phyloP scores from a whole-genome alignment of 2,888 invertebrate species.

The Petrolisthes manimaculis region DNA sequence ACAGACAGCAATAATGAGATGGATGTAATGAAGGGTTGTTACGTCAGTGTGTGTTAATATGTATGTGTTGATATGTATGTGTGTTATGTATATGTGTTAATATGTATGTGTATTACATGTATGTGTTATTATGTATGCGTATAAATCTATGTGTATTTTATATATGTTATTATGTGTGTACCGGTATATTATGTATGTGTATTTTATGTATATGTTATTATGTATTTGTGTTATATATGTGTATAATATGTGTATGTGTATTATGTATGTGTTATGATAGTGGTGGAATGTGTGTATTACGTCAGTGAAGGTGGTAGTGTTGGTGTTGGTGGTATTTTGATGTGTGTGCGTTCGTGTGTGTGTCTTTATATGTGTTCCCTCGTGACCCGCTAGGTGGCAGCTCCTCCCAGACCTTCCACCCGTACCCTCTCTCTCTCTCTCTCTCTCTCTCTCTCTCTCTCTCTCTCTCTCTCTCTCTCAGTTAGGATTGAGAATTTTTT shows the following conservation, averaged over 20 bases:
- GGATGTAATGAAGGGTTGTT: too few relatives aligned
- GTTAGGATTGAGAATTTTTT: neutral
- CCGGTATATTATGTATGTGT: too few relatives aligned
- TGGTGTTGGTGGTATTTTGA: conserved; percentile 3
- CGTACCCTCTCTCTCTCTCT: conserved; percentile 4
- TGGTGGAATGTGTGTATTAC: neutral
- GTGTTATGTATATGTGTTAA: too few relatives aligned
- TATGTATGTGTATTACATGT: too few relatives aligned
- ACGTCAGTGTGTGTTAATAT: too few relatives aligned
- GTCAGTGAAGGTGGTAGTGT: neutral
- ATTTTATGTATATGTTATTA: too few relatives aligned
- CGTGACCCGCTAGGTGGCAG: conserved; percentile 20
- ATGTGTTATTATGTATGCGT: too few relatives aligned
- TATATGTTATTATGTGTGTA: too few relatives aligned
- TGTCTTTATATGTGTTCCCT: neutral
- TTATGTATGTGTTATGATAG: neutral
- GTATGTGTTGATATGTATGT: too few relatives aligned
- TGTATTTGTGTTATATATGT: neutral
- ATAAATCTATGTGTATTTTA: too few relatives aligned
- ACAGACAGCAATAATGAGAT: too few relatives aligned
- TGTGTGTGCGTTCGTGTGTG: neutral
- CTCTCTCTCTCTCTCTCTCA: conserved; percentile 31
- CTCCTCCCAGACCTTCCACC: conserved; percentile 15
- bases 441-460: conserved; percentile 33
- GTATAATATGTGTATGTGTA: too few relatives aligned